These are phyloP conservation scores for Zosterops japonicus DNA, from an alignment of 2,113 vertebrate species.

Conservation along the genomic window DNA sequence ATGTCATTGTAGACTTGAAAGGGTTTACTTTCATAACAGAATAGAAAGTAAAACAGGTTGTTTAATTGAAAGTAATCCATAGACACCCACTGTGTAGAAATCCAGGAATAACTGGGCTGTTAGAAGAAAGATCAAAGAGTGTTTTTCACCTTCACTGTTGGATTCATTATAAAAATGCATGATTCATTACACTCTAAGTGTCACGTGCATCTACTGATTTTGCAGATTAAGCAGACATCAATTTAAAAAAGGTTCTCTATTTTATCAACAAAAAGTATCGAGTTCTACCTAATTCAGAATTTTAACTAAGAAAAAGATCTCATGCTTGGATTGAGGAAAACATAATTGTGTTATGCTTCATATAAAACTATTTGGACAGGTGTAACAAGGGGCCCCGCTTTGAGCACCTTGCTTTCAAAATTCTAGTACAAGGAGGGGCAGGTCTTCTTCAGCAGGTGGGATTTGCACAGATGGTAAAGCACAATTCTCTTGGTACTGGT, in stretches of 20 bases:
- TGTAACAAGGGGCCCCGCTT: not conserved
- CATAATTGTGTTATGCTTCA: not conserved
- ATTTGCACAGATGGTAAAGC: not conserved
- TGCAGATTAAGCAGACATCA: slow-evolving; percentile 22
- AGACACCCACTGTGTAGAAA: slow-evolving; percentile 19
- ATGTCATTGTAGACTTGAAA: not conserved
- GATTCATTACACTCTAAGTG: slow-evolving; percentile 6
- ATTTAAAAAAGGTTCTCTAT: not conserved
- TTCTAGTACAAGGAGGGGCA: not conserved
- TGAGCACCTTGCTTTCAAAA: not conserved
- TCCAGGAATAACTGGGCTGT: slow-evolving; percentile 4
- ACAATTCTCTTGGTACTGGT: not conserved
- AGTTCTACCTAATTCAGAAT: not conserved
- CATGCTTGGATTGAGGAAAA: not conserved
- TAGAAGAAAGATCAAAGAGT: slow-evolving; percentile 51
- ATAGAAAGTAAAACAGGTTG: not conserved
- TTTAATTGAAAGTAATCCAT: slow-evolving; percentile 31
- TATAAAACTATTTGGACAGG: not conserved
- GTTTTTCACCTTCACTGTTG: slow-evolving; percentile 19
- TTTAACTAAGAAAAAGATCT: not conserved
- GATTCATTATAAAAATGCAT: slow-evolving; percentile 38
- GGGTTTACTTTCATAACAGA: not conserved
- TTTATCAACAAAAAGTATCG: not conserved
- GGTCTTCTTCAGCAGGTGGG: not conserved
- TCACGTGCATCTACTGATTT: slow-evolving; percentile 4